Evolutionary conservation across 2,113 vertebrate species (phyloP).

Genomic region (Anser cygnoides): DNA sequence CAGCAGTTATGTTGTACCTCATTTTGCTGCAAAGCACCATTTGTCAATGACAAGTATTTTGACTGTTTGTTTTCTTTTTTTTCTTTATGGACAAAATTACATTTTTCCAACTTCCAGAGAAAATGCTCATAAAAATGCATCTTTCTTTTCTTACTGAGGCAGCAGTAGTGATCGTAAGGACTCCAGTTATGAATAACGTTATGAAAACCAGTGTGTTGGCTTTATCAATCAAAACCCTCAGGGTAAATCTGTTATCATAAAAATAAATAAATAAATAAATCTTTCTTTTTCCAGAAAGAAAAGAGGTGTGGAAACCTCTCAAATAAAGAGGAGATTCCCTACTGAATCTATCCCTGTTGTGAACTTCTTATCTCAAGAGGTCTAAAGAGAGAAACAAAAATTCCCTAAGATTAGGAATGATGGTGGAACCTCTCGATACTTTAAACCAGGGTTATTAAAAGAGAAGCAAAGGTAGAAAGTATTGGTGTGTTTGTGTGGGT

Average conservation of each 20-base stretch:
- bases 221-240: background rate
- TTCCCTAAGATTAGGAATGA: background rate
- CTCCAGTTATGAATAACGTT: background rate
- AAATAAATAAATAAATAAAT: too few relatives aligned
- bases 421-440: background rate
- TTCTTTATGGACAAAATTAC: background rate
- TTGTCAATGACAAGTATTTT: background rate
- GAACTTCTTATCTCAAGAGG: background rate
- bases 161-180: background rate
- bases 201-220: background rate
- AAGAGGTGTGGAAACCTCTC: background rate
- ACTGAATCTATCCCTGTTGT: background rate
- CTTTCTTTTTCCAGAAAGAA: background rate
- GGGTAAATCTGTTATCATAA: background rate
- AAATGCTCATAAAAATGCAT: background rate
- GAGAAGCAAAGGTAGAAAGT: background rate
- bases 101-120: background rate
- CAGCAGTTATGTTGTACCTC: background rate
- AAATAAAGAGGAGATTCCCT: background rate
- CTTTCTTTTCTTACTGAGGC: background rate
- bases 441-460: background rate
- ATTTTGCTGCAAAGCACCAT: background rate
- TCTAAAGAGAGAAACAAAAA: background rate
- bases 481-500: too few relatives aligned
- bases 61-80: background rate